phyloP scores from a whole-genome alignment of 1,140 invertebrate genomes.

The Brachionus rubens region DNA sequence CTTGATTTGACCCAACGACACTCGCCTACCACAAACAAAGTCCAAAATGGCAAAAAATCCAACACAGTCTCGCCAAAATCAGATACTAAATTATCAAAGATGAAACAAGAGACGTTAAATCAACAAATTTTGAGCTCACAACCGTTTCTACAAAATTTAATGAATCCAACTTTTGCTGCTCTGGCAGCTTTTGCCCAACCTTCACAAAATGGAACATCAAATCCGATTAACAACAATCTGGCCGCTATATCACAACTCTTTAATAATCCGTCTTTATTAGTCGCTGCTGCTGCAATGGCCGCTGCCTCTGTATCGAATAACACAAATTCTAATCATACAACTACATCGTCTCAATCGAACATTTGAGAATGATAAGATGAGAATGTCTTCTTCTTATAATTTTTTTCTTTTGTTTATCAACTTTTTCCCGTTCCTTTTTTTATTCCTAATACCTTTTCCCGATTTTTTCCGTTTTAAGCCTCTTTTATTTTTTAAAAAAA shows the following conservation, averaged over 20 bases:
- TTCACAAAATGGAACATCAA: not conserved
- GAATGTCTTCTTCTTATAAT: too few species aligned
- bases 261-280: slow-evolving; percentile 34
- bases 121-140: not conserved
- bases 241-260: not conserved
- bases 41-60: slow-evolving; percentile 6
- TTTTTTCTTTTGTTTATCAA: not conserved
- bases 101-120: not conserved
- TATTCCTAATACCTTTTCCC: slow-evolving; percentile 13
- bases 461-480: not conserved
- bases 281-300: slow-evolving; percentile 5
- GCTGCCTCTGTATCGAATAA: not conserved
- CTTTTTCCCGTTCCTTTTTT: not conserved
- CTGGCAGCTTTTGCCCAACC: not conserved
- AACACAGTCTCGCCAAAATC: slow-evolving; percentile 22
- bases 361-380: not conserved
- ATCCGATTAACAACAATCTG: not conserved
- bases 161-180: slow-evolving; percentile 16
- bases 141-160: slow-evolving; percentile 3
- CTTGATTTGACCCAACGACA: not conserved
- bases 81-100: not conserved
- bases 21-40: too few species aligned
- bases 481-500: not conserved
- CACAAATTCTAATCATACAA: not conserved
- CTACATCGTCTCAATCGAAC: not conserved